Evolutionary conservation across 1,140 invertebrate species (phyloP).

Genomic region (Trichonephila clavata): DNA sequence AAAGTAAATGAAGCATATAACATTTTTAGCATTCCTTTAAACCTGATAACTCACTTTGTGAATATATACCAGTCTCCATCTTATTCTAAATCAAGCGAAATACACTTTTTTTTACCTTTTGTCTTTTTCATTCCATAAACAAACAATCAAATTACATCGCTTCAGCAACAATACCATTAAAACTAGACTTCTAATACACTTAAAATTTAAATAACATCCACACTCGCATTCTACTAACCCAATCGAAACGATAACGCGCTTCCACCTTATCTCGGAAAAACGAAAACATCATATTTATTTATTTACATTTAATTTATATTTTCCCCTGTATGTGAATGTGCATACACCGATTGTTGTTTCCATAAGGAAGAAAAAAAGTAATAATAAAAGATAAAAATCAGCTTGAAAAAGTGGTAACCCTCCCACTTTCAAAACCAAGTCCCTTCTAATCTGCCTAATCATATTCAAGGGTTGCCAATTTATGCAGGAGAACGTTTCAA

Average conservation of each 20-base stretch:
- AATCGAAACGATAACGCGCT: neutral
- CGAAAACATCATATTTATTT: constrained; percentile 4
- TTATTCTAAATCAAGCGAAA: too few relatives aligned
- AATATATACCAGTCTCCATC: too few relatives aligned
- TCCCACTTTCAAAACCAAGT: constrained; percentile 15
- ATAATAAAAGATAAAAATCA: neutral
- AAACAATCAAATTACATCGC: too few relatives aligned
- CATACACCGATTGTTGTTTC: neutral
- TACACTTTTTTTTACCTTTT: too few relatives aligned
- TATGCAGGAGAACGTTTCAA: constrained; percentile 74
- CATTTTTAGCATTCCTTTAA: too few relatives aligned
- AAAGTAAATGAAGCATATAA: too few relatives aligned
- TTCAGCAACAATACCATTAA: too few relatives aligned
- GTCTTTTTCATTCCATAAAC: too few relatives aligned
- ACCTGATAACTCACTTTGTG: too few relatives aligned
- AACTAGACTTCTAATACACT: neutral
- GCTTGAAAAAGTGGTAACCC: constrained; percentile 42
- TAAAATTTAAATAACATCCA: neutral
- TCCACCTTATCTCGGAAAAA: neutral
- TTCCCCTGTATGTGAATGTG: neutral
- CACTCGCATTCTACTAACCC: neutral
- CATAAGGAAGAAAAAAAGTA: neutral
- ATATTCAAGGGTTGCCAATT: constrained; percentile 74
- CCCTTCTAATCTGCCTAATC: constrained; percentile 73
- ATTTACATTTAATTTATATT: constrained; percentile 26